Percentiles rank a stretch among this genome's conserved stretches.
These are phyloP conservation scores for Drosophila pallidifrons DNA, from an alignment of 1,140 invertebrate genomes.

Conservation along the genomic window DNA sequence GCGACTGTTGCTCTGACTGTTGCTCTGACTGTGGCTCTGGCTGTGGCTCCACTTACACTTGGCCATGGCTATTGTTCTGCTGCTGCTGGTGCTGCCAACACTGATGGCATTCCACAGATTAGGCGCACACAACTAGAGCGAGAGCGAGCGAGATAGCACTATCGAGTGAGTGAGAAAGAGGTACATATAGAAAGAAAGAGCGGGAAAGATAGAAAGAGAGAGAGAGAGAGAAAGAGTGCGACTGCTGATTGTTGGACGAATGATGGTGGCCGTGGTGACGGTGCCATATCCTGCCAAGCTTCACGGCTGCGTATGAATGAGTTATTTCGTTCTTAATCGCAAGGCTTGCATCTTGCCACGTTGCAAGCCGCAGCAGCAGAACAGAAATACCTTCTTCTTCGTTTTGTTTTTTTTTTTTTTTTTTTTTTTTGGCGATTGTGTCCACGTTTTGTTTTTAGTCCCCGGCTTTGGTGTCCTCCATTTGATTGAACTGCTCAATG, in stretches of 20 bases:
- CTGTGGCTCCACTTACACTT: slow-evolving; percentile 45
- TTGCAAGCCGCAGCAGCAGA: slow-evolving; percentile 24
- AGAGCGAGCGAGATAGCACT: not conserved
- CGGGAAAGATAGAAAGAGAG: not conserved
- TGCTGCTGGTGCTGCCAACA: slow-evolving; percentile 49
- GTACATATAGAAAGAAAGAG: not conserved
- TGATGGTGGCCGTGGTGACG: slow-evolving; percentile 21
- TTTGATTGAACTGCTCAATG: slow-evolving; percentile 84
- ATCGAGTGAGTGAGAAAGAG: not conserved
- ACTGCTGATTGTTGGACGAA: slow-evolving; percentile 17
- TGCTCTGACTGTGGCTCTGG: slow-evolving; percentile 17
- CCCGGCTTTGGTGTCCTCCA: slow-evolving; percentile 72
- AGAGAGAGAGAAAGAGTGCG: not conserved
- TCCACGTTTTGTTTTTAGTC: slow-evolving; percentile 49
- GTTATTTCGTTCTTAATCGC: slow-evolving; percentile 82
- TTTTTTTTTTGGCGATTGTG: slow-evolving; percentile 37
- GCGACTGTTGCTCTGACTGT: not conserved
- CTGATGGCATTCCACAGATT: slow-evolving; percentile 80
- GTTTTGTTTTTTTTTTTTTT: slow-evolving; percentile 40
- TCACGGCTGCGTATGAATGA: slow-evolving; percentile 79
- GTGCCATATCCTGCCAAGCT: slow-evolving; percentile 55
- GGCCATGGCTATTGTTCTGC: slow-evolving; percentile 69
- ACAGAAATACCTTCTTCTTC: slow-evolving; percentile 26
- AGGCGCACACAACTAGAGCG: slow-evolving; percentile 30
- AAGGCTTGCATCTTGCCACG: slow-evolving; percentile 68